A percentile compares a stretch with the other conserved stretches of the same genome.
phyloP scores from a whole-genome alignment of 2,797 vertebrate genomes.

The Cirrhinus mrigala region DNA sequence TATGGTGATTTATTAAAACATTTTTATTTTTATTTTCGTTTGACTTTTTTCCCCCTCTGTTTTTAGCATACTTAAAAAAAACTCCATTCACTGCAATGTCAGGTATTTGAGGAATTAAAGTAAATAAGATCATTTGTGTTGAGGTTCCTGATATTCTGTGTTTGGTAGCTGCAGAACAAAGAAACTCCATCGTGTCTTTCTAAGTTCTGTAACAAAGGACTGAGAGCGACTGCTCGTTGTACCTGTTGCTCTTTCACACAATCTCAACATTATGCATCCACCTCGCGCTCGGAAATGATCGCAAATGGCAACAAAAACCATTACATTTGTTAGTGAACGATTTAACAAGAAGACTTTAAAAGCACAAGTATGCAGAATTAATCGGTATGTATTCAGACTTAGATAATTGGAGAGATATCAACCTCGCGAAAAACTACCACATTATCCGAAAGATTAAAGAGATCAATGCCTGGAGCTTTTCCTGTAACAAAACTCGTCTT shows the following conservation, averaged over 20 bases:
- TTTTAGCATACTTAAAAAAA: neutral
- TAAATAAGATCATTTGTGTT: neutral
- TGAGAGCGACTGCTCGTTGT: slow-evolving; percentile 68
- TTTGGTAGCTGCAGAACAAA: slow-evolving; percentile 76
- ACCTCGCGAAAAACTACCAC: neutral
- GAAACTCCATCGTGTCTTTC: slow-evolving; percentile 64
- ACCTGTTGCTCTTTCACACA: slow-evolving; percentile 90
- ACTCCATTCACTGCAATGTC: neutral
- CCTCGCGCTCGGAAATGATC: neutral
- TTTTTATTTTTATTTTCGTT: neutral
- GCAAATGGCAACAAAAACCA: neutral
- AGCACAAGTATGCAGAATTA: neutral
- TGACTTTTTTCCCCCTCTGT: neutral
- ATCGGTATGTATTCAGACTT: neutral
- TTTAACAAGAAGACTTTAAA: neutral
- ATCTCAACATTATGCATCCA: slow-evolving; percentile 61
- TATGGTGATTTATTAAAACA: neutral
- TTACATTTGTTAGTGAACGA: neutral
- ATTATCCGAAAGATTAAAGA: neutral
- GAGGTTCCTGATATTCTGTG: neutral
- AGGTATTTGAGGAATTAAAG: neutral
- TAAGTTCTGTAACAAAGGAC: slow-evolving; percentile 79
- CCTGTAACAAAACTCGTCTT: neutral
- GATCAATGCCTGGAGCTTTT: neutral
- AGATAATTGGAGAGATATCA: neutral